A percentile compares a stretch with the other conserved stretches of the same genome.
phyloP scores from a whole-genome alignment of 1,140 invertebrate species.

The Diabrotica virgifera region DNA sequence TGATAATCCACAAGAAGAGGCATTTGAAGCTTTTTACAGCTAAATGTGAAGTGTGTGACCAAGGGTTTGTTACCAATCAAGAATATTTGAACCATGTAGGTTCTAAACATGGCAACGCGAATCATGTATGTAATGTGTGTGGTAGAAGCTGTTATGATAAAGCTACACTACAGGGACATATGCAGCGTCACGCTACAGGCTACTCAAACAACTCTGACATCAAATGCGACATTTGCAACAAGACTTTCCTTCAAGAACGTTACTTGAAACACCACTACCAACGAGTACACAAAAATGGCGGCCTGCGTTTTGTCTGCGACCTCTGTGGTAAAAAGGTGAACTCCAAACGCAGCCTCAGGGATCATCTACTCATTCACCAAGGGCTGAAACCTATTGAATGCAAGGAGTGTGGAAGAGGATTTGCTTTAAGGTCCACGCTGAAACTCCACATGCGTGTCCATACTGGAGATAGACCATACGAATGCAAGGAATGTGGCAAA shows the following conservation, averaged over 20 bases:
- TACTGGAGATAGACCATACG: conserved; percentile 73
- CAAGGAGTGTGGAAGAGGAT: conserved; percentile 35
- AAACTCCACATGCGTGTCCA: conserved; percentile 74
- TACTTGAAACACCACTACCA: conserved; percentile 35
- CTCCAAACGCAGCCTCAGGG: conserved; percentile 33
- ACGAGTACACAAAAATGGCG: conserved; percentile 36
- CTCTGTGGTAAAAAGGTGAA: conserved; percentile 37
- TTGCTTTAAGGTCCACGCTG: conserved; percentile 35
- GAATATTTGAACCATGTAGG: conserved; percentile 39
- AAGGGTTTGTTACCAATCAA: conserved; percentile 41
- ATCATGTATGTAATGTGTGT: conserved; percentile 40
- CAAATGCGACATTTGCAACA: conserved; percentile 50
- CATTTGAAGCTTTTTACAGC: conserved; percentile 54
- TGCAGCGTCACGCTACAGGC: conserved; percentile 31
- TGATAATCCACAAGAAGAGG: conserved; percentile 63
- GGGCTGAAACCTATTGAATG: conserved; percentile 42
- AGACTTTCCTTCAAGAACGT: conserved; percentile 41
- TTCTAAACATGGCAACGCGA: conserved; percentile 34
- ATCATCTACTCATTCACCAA: conserved; percentile 39
- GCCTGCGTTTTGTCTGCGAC: conserved; percentile 36
- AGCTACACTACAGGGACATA: conserved; percentile 34
- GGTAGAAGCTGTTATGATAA: conserved; percentile 37
- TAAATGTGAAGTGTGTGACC: conserved; percentile 35
- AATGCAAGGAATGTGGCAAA: conserved; percentile 65
- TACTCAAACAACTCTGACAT: conserved; percentile 46